Conservation (phyloP, 2,888 invertebrate species). For the Anaspis maculata region DNA sequence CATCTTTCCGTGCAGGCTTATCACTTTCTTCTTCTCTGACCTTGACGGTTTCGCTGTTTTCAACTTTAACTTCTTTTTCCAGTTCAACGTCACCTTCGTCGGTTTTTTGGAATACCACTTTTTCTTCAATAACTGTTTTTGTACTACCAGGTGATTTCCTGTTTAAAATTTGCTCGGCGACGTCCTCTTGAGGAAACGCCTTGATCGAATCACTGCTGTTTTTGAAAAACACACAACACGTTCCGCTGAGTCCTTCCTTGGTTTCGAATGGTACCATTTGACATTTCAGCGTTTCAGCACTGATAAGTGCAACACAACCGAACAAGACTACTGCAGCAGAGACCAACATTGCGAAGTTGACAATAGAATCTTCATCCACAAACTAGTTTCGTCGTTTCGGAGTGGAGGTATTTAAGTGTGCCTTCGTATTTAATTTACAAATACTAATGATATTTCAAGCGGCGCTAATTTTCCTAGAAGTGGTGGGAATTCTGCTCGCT, state of each 20-base stretch:
- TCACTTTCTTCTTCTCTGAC: no score
- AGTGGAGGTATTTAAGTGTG: slow-evolving; percentile 9
- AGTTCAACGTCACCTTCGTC: neutral
- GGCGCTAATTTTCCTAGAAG: slow-evolving; percentile 4
- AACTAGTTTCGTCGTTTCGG: slow-evolving; percentile 7
- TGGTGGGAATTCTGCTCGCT: slow-evolving; percentile 1
- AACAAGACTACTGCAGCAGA: slow-evolving; percentile 1
- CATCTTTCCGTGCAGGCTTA: neutral
- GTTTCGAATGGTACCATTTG: slow-evolving; percentile 10
- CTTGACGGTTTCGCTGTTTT: no score
- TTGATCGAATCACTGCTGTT: neutral
- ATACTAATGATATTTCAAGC: slow-evolving; percentile 5
- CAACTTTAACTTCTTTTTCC: neutral
- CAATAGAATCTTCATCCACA: slow-evolving; percentile 2
- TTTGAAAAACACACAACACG: slow-evolving; percentile 9
- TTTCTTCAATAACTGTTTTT: no score
- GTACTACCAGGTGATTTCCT: no score
- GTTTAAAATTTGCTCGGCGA: slow-evolving; percentile 3
- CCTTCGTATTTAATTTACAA: slow-evolving; percentile 6
- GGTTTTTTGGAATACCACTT: no score
- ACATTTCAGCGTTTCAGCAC: slow-evolving; percentile 2
- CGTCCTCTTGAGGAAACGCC: slow-evolving; percentile 5
- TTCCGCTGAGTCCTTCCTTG: slow-evolving; percentile 9
- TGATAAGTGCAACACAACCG: neutral
- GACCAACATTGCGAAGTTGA: slow-evolving; percentile 2